A percentile compares a stretch with the other conserved stretches of the same genome.
These are phyloP conservation scores for Erebia palarica DNA, from an alignment of 2,888 invertebrate genomes.

Conservation along the genomic window DNA sequence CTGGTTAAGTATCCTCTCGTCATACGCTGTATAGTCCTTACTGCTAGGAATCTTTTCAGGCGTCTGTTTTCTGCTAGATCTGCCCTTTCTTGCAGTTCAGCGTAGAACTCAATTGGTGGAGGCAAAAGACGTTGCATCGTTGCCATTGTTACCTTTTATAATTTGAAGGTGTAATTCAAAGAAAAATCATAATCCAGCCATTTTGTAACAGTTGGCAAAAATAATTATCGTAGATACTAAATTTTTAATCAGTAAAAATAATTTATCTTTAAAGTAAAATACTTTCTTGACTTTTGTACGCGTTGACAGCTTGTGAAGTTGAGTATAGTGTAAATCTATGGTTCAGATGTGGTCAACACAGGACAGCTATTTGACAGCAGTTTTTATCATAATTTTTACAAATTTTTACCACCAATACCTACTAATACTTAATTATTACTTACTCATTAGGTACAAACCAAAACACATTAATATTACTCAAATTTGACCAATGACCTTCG, in stretches of 20 bases:
- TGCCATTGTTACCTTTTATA: conserved; percentile 54
- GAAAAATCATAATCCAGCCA: background rate
- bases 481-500: too few relatives aligned
- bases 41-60: conserved; percentile 58
- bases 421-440: too few relatives aligned
- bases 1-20: conserved; percentile 65
- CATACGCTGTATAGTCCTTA: conserved; percentile 61
- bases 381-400: background rate
- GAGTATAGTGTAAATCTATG: background rate
- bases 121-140: conserved; percentile 58
- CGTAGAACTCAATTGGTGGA: conserved; percentile 55
- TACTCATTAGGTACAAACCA: too few relatives aligned
- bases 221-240: background rate
- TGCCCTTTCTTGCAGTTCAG: conserved; percentile 56
- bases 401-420: too few relatives aligned
- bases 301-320: background rate
- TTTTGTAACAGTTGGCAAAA: conserved; percentile 4
- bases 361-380: background rate
- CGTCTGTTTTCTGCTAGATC: conserved; percentile 59
- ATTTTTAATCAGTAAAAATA: background rate
- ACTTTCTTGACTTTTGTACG: background rate
- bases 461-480: too few relatives aligned
- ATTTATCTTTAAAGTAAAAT: background rate
- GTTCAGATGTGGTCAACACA: background rate
- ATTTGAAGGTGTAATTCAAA: background rate